These are phyloP conservation scores for Ahaetulla prasina DNA, from an alignment of 2,113 vertebrate species.

Conservation along the genomic window DNA sequence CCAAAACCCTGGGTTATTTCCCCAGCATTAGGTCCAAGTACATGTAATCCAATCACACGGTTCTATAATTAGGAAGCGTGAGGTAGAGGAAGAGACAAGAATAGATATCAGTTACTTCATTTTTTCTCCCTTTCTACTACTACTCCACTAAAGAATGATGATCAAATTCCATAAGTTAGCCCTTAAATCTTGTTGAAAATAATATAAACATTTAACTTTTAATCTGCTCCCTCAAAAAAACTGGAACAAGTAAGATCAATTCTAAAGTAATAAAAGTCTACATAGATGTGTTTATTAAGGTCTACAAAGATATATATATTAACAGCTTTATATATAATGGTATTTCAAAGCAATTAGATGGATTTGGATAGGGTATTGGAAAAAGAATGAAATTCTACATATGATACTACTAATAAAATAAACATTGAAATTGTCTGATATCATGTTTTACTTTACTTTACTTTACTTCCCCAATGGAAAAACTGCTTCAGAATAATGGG, in stretches of 20 bases:
- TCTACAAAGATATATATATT: background rate
- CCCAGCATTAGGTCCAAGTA: slow-evolving; percentile 92
- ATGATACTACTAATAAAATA: background rate
- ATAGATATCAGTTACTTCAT: background rate
- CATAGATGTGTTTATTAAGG: background rate
- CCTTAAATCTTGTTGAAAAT: background rate
- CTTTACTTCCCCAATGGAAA: background rate
- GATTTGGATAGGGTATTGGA: background rate
- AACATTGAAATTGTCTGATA: background rate
- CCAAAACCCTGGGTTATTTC: slow-evolving; percentile 95
- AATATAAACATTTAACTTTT: background rate
- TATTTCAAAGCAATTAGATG: background rate
- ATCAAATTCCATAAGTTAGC: background rate
- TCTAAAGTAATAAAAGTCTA: background rate
- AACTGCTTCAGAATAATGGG: background rate
- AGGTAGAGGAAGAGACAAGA: background rate
- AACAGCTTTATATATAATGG: background rate
- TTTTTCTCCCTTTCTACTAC: background rate
- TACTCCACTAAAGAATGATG: background rate
- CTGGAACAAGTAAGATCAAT: background rate
- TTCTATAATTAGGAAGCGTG: slow-evolving; percentile 66
- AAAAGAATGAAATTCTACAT: background rate
- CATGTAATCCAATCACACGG: slow-evolving; percentile 89
- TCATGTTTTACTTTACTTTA: background rate
- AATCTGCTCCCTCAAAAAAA: background rate